phyloP scores from a whole-genome alignment of 2,888 invertebrate genomes.

The Seira musarum region DNA sequence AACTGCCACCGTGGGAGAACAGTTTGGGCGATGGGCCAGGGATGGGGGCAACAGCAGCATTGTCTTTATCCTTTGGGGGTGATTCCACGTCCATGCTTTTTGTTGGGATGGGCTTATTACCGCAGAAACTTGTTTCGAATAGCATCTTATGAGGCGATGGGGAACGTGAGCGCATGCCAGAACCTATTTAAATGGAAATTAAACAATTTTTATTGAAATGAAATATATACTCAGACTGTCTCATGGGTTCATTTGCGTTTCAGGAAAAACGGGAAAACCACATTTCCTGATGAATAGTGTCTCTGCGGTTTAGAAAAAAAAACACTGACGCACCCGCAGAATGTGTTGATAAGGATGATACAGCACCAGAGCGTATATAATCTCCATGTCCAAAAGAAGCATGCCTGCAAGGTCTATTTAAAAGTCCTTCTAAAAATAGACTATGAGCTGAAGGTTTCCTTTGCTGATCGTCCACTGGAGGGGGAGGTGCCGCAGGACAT shows the following conservation, averaged over 20 bases:
- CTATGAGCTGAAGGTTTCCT: slow-evolving; percentile 68
- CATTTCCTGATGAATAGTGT: too few species aligned
- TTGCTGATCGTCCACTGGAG: slow-evolving; percentile 44
- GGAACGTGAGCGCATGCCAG: slow-evolving; percentile 62
- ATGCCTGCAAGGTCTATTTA: slow-evolving; percentile 63
- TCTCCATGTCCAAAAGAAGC: slow-evolving; percentile 67
- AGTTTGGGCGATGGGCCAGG: slow-evolving; percentile 20
- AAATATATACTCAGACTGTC: neutral
- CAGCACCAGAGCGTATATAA: slow-evolving; percentile 63
- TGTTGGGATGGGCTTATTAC: slow-evolving; percentile 82
- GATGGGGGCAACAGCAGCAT: neutral
- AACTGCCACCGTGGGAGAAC: too few species aligned
- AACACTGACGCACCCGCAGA: slow-evolving; percentile 49
- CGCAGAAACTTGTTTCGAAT: slow-evolving; percentile 92
- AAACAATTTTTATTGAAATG: too few species aligned
- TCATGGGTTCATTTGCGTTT: neutral
- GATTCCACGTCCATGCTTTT: slow-evolving; percentile 72
- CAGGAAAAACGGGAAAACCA: neutral
- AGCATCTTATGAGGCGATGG: slow-evolving; percentile 94
- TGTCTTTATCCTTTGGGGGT: slow-evolving; percentile 51
- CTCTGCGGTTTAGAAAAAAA: too few species aligned
- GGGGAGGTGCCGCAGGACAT: slow-evolving; percentile 53
- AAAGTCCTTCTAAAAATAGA: slow-evolving; percentile 66
- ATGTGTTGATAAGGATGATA: slow-evolving; percentile 64
- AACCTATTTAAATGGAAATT: too few species aligned